phyloP scores from a whole-genome alignment of 1,140 invertebrate species.

The Teleopsis dalmanni region DNA sequence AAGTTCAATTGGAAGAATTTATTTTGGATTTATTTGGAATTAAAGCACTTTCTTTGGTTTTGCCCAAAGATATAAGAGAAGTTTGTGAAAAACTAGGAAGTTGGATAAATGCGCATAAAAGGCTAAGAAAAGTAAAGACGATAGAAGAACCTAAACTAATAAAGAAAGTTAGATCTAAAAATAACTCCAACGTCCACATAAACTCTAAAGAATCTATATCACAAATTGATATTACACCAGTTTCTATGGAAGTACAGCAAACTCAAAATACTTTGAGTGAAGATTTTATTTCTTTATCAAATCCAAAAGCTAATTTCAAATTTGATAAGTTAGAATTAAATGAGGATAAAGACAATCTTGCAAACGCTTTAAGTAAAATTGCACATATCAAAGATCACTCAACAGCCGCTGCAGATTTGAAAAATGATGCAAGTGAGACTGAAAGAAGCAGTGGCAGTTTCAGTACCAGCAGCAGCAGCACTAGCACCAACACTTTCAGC shows the following conservation, averaged over 20 bases:
- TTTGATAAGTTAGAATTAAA: neutral
- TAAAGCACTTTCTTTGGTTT: neutral
- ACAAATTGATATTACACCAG: too few species aligned
- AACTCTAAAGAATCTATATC: too few species aligned
- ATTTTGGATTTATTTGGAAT: neutral
- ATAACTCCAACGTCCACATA: too few species aligned
- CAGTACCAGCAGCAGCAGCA: too few species aligned
- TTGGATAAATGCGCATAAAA: neutral
- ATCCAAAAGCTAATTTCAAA: neutral
- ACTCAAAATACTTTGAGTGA: neutral
- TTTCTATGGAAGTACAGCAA: too few species aligned
- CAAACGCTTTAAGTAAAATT: neutral
- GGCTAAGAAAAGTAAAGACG: neutral
- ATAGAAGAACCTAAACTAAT: neutral
- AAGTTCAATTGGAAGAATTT: conserved; percentile 2
- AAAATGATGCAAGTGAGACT: neutral
- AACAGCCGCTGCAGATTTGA: neutral
- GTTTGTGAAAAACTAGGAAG: neutral
- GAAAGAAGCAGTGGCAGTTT: too few species aligned
- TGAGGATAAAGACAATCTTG: neutral
- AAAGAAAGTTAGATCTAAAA: neutral
- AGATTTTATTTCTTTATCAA: neutral
- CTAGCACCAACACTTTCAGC: conserved; percentile 1
- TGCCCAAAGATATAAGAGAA: neutral
- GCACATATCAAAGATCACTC: neutral